Evolutionary conservation across 2,888 invertebrate species (phyloP), one percentile per base, ranked within the genome.

Genomic region (Nomada lathburiana): DNA sequence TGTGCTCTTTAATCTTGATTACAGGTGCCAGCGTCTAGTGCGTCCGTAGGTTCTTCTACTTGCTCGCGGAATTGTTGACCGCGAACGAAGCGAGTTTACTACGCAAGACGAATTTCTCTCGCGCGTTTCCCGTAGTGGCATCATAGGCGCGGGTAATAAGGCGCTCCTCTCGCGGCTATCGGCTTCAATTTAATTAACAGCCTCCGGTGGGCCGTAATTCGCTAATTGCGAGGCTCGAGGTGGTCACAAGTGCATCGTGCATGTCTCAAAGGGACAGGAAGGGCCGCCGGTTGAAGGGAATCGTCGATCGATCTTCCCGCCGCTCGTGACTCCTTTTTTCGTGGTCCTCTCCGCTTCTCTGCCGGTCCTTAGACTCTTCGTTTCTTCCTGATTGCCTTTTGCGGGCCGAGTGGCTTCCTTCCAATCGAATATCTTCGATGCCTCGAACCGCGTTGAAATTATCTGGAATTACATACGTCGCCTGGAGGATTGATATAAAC

Each of bases 121-220:
- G 62, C 23, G 42, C 20, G 16, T 18, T 9, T 9, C n/a, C 1
- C 11, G 18, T 47, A n/a, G 67, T 72, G 65, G 57, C 63, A 44
- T 87, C 82, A 83, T 87, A 90, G 88, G 89, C 82, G 88, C 88
- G 90, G 89, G 87, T 89, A 92, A 91, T 90, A 89, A 90, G 88
- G 76, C 85, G 86, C 18, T 23, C 7, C 77, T 47, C 83, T 87
- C 85, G 80, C 75, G 83, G 85, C 89, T 91, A 92, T 92, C 90
- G 90, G 81, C 90, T 90, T 87, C 89, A 87, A 91, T 92, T 92
- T 91, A 92, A 92, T 92, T 92, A 92, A 92, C 91, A 91, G 87
- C 86, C 88, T 87, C 84, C 90, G 76, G 87, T 88, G 83, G 86
- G 89, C 89, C 91, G 90, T 92, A 92, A 92, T 90, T 92, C 88